Base-by-base conservation (phyloP, 2,888 invertebrate genomes). In the Aleiodes leptofemur region DNA sequence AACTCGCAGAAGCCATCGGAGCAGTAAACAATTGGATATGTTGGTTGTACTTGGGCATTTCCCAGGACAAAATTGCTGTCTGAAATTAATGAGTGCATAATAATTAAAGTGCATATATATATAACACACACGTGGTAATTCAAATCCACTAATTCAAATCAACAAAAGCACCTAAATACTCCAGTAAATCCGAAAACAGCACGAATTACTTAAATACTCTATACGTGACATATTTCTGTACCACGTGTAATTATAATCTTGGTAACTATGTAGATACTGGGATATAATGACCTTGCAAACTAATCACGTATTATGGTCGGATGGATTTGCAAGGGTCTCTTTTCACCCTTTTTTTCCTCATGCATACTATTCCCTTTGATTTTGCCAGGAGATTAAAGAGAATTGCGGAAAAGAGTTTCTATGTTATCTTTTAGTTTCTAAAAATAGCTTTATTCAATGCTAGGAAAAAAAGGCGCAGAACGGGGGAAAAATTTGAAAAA, bases 61-160 rank as follows among this genome's bases (percentile, higher is more conserved):
- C 97, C 97, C 91, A 97, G 91, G 87, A 97, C 97, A 91, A 97
- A 97, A 92, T 97, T 97, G 92, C 97, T 97, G 91, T 97, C 97
- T 97, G 95, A 75, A 91, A 92, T 77, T 81, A 3, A 68, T 55
- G 16, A 38, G n/a, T n/a, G 23, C 11, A 5, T 11, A 2, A 23
- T 23, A 50, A 66, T 64, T 64, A 64, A 14, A 43, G 8, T 6
- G 34, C 34, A 34, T 3, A 34, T 6, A 34, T 34, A 34, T 34
- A 6, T 34, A 6, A 23, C 23, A 23, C 23, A 23, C 38, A 64
- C 64, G 64, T 64, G 48, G 43, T 11, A 66, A 29, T 50, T 66
- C 11, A 66, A 48, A 57, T 11, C 55, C 7, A 55, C 3, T 29
- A 23, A 13, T 57, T 29, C 8, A 57, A 29, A 14, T 16, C 55